Conservation (phyloP, 2,113 vertebrate genomes). For the Rhea pennata region DNA sequence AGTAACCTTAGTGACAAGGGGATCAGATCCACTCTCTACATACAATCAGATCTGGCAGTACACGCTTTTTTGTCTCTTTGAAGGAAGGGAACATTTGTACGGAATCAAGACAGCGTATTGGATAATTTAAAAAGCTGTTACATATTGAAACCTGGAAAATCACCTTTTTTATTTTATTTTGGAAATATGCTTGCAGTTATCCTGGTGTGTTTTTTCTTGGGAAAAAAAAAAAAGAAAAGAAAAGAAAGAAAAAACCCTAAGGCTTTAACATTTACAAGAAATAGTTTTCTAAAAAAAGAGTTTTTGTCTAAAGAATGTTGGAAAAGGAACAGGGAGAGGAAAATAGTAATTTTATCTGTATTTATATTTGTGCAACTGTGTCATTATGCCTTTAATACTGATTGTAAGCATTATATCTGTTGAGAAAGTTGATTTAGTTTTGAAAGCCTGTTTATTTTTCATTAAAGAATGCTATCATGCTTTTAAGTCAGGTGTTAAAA, state of each 20-base stretch:
- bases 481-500: constrained; percentile 58
- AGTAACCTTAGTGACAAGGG: constrained; percentile 91
- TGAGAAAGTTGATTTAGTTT: constrained; percentile 10
- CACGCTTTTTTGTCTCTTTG: constrained; percentile 83
- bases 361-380: background rate
- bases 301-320: background rate
- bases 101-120: constrained; percentile 80
- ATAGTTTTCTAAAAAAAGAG: background rate
- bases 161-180: constrained; percentile 77
- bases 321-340: background rate
- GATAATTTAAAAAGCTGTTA: constrained; percentile 79
- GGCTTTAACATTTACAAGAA: background rate
- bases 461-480: constrained; percentile 11
- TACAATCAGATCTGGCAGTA: constrained; percentile 89
- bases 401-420: background rate
- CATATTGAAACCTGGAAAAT: constrained; percentile 76
- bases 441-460: constrained; percentile 54
- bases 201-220: background rate
- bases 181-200: constrained; percentile 81
- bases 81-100: constrained; percentile 85
- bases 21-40: constrained; percentile 84
- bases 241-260: background rate
- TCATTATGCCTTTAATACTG: background rate
- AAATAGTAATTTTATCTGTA: background rate
- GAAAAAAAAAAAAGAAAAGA: background rate